Conservation (phyloP, 2,113 vertebrate genomes). For the Damaliscus lunatus region DNA sequence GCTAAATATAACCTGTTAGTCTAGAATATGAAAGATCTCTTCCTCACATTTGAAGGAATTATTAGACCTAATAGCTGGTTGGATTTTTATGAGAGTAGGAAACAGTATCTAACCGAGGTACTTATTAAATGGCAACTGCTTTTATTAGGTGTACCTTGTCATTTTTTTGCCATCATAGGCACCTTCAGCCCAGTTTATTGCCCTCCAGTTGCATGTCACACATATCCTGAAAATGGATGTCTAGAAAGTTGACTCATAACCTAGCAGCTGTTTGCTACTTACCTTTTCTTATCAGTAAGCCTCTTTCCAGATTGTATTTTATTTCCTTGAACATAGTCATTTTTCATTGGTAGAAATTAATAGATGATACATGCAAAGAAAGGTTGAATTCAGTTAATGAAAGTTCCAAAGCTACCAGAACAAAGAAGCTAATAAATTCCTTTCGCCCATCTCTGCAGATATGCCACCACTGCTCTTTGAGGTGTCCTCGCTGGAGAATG, state of each 20-base stretch:
- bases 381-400: constrained; percentile 22
- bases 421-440: constrained; percentile 65
- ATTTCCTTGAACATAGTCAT: constrained; percentile 23
- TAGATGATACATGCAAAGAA: constrained; percentile 25
- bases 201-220: background rate
- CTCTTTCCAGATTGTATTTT: constrained; percentile 16
- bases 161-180: background rate
- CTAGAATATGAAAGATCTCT: background rate
- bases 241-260: background rate
- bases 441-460: constrained; percentile 81
- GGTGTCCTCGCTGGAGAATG: constrained; percentile 89
- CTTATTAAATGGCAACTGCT: background rate
- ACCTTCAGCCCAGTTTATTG: background rate
- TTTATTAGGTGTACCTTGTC: background rate
- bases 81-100: background rate
- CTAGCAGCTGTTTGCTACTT: background rate
- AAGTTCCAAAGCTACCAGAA: constrained; percentile 36
- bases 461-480: constrained; percentile 92
- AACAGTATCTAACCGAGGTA: background rate
- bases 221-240: background rate
- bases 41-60: constrained; percentile 9
- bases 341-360: constrained; percentile 38
- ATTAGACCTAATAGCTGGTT: background rate
- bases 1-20: background rate
- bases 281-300: background rate